Conservation (phyloP, 2,113 vertebrate genomes). For the Oreotrochilus melanogaster region DNA sequence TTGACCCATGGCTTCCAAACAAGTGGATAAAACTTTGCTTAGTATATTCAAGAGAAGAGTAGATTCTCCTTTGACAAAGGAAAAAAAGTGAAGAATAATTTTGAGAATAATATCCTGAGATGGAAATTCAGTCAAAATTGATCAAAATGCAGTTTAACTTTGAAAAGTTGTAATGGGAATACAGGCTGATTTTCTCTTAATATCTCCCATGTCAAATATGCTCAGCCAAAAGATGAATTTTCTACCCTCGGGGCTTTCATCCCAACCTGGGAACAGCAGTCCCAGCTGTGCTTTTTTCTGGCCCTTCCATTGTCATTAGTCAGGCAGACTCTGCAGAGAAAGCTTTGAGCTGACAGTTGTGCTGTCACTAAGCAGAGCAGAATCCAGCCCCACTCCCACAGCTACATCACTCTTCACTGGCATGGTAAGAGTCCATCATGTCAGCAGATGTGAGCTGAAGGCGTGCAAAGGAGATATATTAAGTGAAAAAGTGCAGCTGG, state of each 20-base stretch:
- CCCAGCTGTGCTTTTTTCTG: neutral
- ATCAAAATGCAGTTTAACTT: neutral
- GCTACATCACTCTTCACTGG: neutral
- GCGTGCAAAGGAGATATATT: accelerated
- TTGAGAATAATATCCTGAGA: neutral
- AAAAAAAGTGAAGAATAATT: neutral
- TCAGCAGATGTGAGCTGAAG: neutral
- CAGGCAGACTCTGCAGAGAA: neutral
- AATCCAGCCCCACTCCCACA: neutral
- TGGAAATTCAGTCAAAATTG: neutral
- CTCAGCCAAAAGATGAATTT: neutral
- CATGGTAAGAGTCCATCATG: accelerated
- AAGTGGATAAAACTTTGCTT: neutral
- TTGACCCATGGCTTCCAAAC: neutral
- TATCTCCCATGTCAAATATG: neutral
- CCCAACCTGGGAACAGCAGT: neutral
- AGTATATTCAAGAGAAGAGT: neutral
- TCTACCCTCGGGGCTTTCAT: neutral
- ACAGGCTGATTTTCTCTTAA: neutral
- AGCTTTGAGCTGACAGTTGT: neutral
- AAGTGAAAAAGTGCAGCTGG: conserved; percentile 3
- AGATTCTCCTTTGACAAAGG: neutral
- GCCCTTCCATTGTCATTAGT: neutral
- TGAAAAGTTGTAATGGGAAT: neutral
- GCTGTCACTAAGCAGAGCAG: neutral